These are phyloP conservation scores for Trachelus iudaicus DNA, from an alignment of 2,888 invertebrate species.

Conservation along the genomic window DNA sequence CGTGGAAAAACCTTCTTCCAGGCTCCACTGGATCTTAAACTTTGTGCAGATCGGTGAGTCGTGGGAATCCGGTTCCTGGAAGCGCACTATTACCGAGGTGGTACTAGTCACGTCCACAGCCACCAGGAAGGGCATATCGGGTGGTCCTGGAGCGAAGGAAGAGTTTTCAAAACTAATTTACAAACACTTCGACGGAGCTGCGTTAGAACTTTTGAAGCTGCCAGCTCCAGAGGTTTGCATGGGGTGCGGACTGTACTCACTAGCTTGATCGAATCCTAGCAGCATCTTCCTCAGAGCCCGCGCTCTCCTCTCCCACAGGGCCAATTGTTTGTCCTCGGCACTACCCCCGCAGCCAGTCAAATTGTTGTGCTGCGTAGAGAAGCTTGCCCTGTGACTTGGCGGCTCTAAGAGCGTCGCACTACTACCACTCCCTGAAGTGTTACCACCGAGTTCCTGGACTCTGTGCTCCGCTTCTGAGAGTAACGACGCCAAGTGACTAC, in stretches of 20 bases:
- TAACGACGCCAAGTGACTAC: conserved; percentile 80
- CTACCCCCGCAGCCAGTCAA: conserved; percentile 77
- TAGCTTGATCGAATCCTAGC: conserved; percentile 87
- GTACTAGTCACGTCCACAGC: conserved; percentile 78
- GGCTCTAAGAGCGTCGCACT: conserved; percentile 51
- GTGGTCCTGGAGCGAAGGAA: conserved; percentile 70
- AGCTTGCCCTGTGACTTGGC: conserved; percentile 56
- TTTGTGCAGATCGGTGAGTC: conserved; percentile 89
- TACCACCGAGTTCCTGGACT: conserved; percentile 80
- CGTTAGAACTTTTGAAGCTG: not conserved
- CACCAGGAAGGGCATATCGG: conserved; percentile 84
- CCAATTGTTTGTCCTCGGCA: conserved; percentile 84
- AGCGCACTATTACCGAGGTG: conserved; percentile 75
- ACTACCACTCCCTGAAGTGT: conserved; percentile 42
- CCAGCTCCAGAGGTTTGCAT: not conserved
- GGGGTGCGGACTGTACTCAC: conserved; percentile 61
- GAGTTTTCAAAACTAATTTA: not conserved
- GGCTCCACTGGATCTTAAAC: conserved; percentile 97
- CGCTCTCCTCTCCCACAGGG: conserved; percentile 88
- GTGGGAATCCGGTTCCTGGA: conserved; percentile 76
- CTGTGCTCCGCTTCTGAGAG: conserved; percentile 86
- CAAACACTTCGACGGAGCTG: not conserved
- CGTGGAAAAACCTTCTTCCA: conserved; percentile 83
- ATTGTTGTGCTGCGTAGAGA: conserved; percentile 59
- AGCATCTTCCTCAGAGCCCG: conserved; percentile 84